phyloP scores from a whole-genome alignment of 2,113 vertebrate species.

The Podilymbus podiceps region DNA sequence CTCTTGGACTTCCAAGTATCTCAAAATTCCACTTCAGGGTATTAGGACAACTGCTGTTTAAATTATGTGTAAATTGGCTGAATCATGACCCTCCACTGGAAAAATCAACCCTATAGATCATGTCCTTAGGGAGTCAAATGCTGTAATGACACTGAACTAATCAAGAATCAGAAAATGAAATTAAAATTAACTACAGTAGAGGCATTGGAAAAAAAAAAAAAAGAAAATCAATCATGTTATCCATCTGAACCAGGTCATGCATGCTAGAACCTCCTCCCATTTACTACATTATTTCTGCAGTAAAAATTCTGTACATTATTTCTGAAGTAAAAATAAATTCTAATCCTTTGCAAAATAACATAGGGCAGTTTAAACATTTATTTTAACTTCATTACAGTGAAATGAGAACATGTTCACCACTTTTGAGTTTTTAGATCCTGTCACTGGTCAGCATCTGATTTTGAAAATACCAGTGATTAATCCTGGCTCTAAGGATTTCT shows the following conservation, averaged over 20 bases:
- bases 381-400: not conserved
- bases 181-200: constrained; percentile 18
- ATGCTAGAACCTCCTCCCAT: not conserved
- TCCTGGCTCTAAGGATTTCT: not conserved
- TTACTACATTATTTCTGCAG: not conserved
- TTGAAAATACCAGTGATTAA: not conserved
- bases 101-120: constrained; percentile 8
- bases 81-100: not conserved
- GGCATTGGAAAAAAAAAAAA: not conserved
- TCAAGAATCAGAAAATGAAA: constrained; percentile 19
- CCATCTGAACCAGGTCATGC: constrained; percentile 11
- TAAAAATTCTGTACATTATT: not conserved
- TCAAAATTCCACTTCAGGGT: constrained; percentile 21
- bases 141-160: constrained; percentile 29
- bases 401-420: not conserved
- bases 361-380: not conserved
- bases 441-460: not conserved
- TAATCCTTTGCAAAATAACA: not conserved
- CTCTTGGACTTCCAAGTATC: not conserved
- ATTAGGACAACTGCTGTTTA: constrained; percentile 43
- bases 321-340: not conserved
- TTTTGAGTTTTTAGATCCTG: not conserved
- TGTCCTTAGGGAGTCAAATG: not conserved
- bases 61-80: constrained; percentile 6
- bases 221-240: not conserved